Percentiles rank a stretch among this genome's conserved stretches.
These are phyloP conservation scores for Asobara japonica DNA, from an alignment of 1,140 invertebrate genomes.

Conservation along the genomic window DNA sequence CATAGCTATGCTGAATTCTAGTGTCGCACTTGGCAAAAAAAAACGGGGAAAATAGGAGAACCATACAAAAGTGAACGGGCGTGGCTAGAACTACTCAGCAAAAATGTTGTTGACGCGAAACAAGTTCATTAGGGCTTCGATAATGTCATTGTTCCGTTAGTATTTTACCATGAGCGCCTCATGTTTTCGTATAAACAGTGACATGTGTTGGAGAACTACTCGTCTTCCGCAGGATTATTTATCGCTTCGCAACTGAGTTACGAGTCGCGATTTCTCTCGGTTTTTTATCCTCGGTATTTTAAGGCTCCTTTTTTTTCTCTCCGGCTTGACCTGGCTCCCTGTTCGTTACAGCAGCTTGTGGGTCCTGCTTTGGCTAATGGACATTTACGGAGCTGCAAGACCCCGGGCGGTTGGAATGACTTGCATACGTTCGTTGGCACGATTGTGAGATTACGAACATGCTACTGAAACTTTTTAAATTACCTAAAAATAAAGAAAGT, in stretches of 20 bases:
- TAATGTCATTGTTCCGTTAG: neutral
- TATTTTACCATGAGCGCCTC: neutral
- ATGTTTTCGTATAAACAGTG: neutral
- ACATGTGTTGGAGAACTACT: neutral
- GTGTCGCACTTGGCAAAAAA: neutral
- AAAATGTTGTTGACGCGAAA: neutral
- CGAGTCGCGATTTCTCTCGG: conserved; percentile 7
- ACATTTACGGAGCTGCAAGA: too few species aligned
- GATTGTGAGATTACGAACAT: too few species aligned
- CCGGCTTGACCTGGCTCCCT: neutral
- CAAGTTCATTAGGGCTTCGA: conserved; percentile 16
- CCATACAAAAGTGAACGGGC: neutral
- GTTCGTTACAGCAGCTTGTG: too few species aligned
- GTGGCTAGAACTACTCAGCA: neutral
- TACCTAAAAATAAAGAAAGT: too few species aligned
- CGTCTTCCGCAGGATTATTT: conserved; percentile 22
- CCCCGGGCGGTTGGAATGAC: too few species aligned
- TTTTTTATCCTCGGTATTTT: neutral
- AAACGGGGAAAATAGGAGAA: neutral
- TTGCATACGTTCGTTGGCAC: too few species aligned
- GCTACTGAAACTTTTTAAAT: too few species aligned
- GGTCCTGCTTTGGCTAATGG: too few species aligned
- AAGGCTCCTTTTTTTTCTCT: neutral
- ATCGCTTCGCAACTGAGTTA: conserved; percentile 9
- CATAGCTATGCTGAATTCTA: neutral